Conservation (phyloP, 2,113 vertebrate genomes). For the Ivindomyrus marchei region DNA sequence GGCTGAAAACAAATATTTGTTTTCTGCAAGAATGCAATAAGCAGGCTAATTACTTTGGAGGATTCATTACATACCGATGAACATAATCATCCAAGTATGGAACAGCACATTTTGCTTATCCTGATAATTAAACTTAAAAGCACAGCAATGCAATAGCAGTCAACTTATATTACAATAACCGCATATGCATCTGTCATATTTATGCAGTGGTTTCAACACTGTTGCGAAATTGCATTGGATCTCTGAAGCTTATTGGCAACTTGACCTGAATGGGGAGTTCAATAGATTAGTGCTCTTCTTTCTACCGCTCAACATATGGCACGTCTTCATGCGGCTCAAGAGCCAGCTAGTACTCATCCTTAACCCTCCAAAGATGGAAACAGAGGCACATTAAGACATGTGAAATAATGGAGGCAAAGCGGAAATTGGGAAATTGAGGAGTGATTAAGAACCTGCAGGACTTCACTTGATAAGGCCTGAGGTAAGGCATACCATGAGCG, state of each 20-base stretch:
- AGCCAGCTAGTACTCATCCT: neutral
- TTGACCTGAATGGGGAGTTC: neutral
- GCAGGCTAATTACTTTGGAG: neutral
- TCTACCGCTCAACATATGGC: neutral
- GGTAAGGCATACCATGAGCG: neutral
- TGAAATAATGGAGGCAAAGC: neutral
- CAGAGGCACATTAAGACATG: neutral
- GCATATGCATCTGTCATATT: neutral
- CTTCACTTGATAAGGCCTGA: neutral
- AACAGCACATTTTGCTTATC: neutral
- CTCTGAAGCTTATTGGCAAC: neutral
- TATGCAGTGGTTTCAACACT: neutral
- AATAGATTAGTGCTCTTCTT: neutral
- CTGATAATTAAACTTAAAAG: slow-evolving; percentile 6
- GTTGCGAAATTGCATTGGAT: neutral
- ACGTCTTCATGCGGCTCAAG: neutral
- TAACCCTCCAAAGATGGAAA: neutral
- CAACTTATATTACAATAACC: neutral
- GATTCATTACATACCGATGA: neutral
- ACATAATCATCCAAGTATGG: neutral
- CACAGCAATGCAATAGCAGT: neutral
- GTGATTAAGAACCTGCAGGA: neutral
- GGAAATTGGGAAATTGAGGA: neutral
- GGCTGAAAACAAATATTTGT: neutral
- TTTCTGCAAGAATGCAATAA: neutral